phyloP scores from a whole-genome alignment of 2,888 invertebrate genomes.

The Caenorhabditis macrosperma region DNA sequence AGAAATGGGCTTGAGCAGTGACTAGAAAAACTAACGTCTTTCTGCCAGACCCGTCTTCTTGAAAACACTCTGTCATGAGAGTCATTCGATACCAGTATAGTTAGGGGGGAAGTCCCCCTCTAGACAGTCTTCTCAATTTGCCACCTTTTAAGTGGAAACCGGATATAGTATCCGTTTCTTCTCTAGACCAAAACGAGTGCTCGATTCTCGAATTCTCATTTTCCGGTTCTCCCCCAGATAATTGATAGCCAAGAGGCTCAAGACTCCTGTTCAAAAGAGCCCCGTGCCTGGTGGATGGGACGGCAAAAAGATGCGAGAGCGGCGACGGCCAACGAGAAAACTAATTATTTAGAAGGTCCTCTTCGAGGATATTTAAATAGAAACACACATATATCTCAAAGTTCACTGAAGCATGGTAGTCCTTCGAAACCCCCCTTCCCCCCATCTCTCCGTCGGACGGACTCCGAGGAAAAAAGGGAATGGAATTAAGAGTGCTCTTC shows the following conservation, averaged over 20 bases:
- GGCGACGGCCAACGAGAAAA: constrained; percentile 9
- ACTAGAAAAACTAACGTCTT: constrained; percentile 26
- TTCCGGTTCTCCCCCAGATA: constrained; percentile 1
- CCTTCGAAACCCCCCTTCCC: constrained; percentile 30
- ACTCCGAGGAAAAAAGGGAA: constrained; percentile 27
- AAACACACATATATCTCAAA: constrained; percentile 43
- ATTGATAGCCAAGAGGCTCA: constrained; percentile 10
- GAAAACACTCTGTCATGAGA: neutral
- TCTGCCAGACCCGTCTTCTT: neutral
- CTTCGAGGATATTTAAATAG: constrained; percentile 45
- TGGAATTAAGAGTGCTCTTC: constrained; percentile 44
- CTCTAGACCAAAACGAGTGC: neutral
- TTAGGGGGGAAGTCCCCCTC: neutral
- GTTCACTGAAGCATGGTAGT: constrained; percentile 54
- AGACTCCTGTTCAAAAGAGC: constrained; percentile 7
- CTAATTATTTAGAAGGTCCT: constrained; percentile 49
- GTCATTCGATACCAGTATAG: constrained; percentile 41
- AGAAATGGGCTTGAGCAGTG: constrained; percentile 5
- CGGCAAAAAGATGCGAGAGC: neutral
- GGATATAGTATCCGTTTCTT: constrained; percentile 6
- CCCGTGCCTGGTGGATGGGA: neutral
- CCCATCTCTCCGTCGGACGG: neutral
- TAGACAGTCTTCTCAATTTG: constrained; percentile 42
- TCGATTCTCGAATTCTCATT: constrained; percentile 1
- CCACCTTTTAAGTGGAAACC: constrained; percentile 53